Evolutionary conservation across 2,797 vertebrate species (phyloP).

Genomic region (Otus scops): DNA sequence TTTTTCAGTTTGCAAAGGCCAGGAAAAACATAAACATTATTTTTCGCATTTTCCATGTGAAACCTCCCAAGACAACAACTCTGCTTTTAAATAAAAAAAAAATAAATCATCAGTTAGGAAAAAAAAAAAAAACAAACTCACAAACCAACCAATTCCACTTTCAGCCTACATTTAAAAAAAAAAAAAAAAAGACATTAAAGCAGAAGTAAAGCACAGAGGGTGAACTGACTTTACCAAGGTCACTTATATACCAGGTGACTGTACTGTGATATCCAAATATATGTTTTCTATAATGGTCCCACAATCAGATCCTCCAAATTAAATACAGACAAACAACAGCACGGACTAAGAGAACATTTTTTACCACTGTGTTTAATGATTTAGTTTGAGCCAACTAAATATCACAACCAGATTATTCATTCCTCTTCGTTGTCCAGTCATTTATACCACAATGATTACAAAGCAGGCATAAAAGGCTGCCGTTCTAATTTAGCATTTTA

Average conservation of each 20-base stretch:
- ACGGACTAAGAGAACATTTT: not conserved
- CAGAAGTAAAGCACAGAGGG: not conserved
- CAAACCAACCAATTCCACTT: not conserved
- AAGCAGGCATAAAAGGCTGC: not conserved
- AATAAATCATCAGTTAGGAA: not conserved
- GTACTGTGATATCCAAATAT: not conserved
- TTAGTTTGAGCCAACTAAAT: not conserved
- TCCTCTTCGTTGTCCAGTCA: rapidly evolving
- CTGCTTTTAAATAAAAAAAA: not conserved
- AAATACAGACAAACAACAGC: not conserved
- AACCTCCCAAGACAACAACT: not conserved
- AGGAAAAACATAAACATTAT: not conserved
- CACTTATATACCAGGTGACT: not conserved
- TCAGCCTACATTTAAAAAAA: not conserved
- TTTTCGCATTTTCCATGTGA: not conserved
- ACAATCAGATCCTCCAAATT: not conserved
- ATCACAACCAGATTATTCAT: not conserved
- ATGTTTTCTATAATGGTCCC: not conserved
- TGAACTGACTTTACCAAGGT: not conserved
- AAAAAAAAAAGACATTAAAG: not conserved
- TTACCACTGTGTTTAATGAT: not conserved
- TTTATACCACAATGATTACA: not conserved
- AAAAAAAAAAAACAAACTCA: not conserved
- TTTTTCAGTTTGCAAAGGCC: not conserved
- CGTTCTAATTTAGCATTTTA: not conserved